Percentiles rank a stretch among this genome's conserved stretches.
phyloP scores from a whole-genome alignment of 1,140 invertebrate species.

The Scaptomyza montana region DNA sequence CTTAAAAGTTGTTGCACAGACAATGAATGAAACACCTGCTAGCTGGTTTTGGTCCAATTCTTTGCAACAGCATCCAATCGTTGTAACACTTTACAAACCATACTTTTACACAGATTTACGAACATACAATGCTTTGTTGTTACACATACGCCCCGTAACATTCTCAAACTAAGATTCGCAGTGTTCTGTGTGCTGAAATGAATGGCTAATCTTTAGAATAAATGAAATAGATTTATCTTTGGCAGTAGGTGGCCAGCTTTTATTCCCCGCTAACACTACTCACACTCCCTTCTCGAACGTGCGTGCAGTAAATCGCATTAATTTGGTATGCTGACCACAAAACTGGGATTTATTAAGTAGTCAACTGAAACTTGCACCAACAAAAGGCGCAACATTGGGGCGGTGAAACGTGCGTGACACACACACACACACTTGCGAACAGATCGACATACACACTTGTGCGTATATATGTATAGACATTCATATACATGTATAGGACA shows the following conservation, averaged over 20 bases:
- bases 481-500: constrained; percentile 19
- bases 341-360: constrained; percentile 79
- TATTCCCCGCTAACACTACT: background rate
- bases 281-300: constrained; percentile 1
- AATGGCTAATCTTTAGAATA: constrained; percentile 81
- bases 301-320: constrained; percentile 76
- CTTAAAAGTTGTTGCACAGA: constrained; percentile 35
- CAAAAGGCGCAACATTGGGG: constrained; percentile 16
- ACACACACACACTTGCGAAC: constrained; percentile 66
- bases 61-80: constrained; percentile 50
- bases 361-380: constrained; percentile 61
- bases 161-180: background rate
- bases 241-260: constrained; percentile 18
- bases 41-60: constrained; percentile 58
- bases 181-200: constrained; percentile 53
- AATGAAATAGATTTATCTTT: constrained; percentile 76
- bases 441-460: constrained; percentile 44
- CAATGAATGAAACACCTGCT: constrained; percentile 50
- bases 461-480: background rate
- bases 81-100: background rate
- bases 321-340: constrained; percentile 81
- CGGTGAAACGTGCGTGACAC: constrained; percentile 64
- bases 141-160: background rate
- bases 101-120: constrained; percentile 2
- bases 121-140: constrained; percentile 1